Evolutionary conservation across 2,113 vertebrate genomes (phyloP), one percentile per base, ranked within the genome.

Genomic region (Oostethus manadensis): DNA sequence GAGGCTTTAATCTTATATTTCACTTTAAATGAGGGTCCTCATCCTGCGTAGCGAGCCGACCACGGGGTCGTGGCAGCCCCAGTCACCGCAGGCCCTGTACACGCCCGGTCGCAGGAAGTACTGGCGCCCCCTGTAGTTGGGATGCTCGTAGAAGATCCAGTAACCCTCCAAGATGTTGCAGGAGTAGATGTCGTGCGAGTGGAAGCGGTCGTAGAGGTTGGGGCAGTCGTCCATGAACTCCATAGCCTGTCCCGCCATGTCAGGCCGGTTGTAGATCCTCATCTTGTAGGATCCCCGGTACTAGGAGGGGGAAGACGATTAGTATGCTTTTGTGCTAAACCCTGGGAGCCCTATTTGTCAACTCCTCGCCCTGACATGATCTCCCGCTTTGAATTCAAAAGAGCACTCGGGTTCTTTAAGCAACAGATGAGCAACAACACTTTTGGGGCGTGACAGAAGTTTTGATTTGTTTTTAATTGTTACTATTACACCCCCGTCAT

Each of bases 61-160:
- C 72, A 82, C 86, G 64, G 90, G 87, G 73, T 81, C 87, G 69
- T 74, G 64, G 83, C 84, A 85, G 51, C 87, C 85, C 89, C 88
- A 90, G 51, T 91, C 87, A 1, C 73, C 71, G n/a, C 82, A 91
- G 70, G 66, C 73, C 70, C 80, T 80, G 81, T 90, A 91, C 77
- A 88, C 82, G 47, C 86, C 88, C 0, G 88, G 86, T 47, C 85
- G 72, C 74, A 90, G 67, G 86, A 91, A 84, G 60, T 84, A 91
- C 83, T 90, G 86, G 51, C 87, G 86, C 22, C 89, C 87, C 68
- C 83, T 88, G 80, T 86, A 90, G 85, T 89, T 77, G 3, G 88
- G 86, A 64, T 91, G 88, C 84, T 88, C 89, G 6, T 89, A 88
- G 83, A 89, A 87, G 75, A 80, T 71, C 89, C 89, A 91, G 86